Percentiles rank a stretch among this genome's conserved stretches.
Evolutionary conservation across 1,140 invertebrate genomes (phyloP).

Genomic region (Papilio dardanus): DNA sequence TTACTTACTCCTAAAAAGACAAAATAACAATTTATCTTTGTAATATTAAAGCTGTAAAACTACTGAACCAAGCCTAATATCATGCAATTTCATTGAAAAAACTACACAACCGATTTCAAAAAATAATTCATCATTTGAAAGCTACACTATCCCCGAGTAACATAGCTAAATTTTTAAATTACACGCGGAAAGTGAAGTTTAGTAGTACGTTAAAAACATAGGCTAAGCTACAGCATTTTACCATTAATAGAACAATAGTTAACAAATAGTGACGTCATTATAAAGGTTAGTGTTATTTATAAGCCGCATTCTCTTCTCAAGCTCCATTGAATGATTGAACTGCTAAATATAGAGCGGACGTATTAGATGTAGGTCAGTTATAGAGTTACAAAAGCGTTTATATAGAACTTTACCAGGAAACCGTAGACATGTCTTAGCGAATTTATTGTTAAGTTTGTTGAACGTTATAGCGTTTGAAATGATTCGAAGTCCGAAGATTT

Average conservation of each 20-base stretch:
- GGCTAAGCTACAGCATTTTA: too few relatives aligned
- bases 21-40: too few relatives aligned
- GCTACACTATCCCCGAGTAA: too few relatives aligned
- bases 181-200: too few relatives aligned
- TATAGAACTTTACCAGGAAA: not conserved
- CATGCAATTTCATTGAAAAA: too few relatives aligned
- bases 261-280: not conserved
- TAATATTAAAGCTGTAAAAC: too few relatives aligned
- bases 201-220: too few relatives aligned
- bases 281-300: slow-evolving; percentile 25
- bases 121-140: too few relatives aligned
- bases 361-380: slow-evolving; percentile 17
- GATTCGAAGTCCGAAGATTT: not conserved
- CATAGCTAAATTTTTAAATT: too few relatives aligned
- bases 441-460: not conserved
- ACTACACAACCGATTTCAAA: too few relatives aligned
- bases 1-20: too few relatives aligned
- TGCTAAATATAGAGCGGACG: slow-evolving; percentile 15
- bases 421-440: not conserved
- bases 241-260: not conserved
- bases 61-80: too few relatives aligned
- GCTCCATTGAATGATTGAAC: not conserved
- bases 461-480: not conserved
- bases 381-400: not conserved
- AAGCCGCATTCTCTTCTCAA: slow-evolving; percentile 3